Evolutionary conservation across 1,140 invertebrate genomes (phyloP).

Genomic region (Bombus polaris): DNA sequence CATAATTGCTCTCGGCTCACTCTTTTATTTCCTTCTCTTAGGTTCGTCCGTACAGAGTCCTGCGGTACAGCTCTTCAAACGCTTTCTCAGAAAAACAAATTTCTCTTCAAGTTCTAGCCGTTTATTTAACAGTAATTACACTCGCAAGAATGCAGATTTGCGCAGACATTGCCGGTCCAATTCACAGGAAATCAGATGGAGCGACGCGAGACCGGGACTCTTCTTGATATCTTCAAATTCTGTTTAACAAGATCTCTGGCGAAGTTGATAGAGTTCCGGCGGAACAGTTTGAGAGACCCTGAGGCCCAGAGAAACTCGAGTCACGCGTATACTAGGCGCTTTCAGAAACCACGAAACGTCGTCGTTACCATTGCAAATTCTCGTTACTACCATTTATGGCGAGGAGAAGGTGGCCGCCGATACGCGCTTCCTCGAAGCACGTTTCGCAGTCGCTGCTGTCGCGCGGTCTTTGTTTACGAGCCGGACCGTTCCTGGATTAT

Average conservation of each 20-base stretch:
- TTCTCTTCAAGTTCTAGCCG: too few species aligned
- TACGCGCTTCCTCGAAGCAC: slow-evolving; percentile 34
- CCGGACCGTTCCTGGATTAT: slow-evolving; percentile 49
- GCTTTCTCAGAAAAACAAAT: too few species aligned
- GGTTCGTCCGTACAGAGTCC: too few species aligned
- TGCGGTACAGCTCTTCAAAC: too few species aligned
- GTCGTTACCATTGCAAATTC: slow-evolving; percentile 66
- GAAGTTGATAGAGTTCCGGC: too few species aligned
- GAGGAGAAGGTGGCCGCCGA: slow-evolving; percentile 31
- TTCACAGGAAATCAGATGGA: background rate
- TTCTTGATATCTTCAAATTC: background rate
- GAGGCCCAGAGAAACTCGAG: background rate
- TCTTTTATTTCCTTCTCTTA: too few species aligned
- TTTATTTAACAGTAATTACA: too few species aligned
- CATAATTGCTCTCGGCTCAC: too few species aligned
- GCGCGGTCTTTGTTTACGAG: slow-evolving; percentile 52
- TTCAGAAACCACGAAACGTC: slow-evolving; percentile 44
- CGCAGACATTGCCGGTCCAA: too few species aligned
- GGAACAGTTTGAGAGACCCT: slow-evolving; percentile 34
- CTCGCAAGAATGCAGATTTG: too few species aligned
- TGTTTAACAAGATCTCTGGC: background rate
- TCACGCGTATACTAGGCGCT: slow-evolving; percentile 17
- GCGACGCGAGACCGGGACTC: too few species aligned
- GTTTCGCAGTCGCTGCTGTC: slow-evolving; percentile 29
- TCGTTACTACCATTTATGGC: slow-evolving; percentile 32